Percentiles rank a stretch among this genome's conserved stretches.
phyloP scores from a whole-genome alignment of 1,140 invertebrate species.

The Lasioglossum baleicum region DNA sequence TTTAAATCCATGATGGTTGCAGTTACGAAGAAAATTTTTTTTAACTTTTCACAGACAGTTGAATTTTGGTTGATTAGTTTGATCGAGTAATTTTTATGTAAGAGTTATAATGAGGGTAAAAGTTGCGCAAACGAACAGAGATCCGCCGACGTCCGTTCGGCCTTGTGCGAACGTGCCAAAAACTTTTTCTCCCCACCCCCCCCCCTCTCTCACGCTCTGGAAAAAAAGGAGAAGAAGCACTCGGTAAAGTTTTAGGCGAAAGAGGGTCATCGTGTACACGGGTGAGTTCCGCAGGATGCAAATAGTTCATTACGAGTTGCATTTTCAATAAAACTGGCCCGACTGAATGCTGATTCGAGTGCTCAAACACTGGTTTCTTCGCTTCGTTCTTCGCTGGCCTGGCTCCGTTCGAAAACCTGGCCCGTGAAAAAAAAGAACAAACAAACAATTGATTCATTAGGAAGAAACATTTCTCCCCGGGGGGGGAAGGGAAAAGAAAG shows the following conservation, averaged over 20 bases:
- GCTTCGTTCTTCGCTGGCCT: conserved; percentile 5
- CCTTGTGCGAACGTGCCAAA: too few species aligned
- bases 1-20: too few species aligned
- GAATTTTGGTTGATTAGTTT: too few species aligned
- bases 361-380: conserved; percentile 20
- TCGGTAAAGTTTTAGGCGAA: too few species aligned
- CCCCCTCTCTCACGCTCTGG: too few species aligned
- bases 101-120: background rate
- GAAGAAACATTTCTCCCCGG: background rate
- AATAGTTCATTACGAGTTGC: conserved; percentile 42
- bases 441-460: conserved; percentile 15
- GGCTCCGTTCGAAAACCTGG: conserved; percentile 30
- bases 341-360: conserved; percentile 21
- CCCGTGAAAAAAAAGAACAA: background rate
- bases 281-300: too few species aligned
- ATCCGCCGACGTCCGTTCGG: background rate
- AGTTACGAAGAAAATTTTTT: too few species aligned
- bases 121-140: background rate
- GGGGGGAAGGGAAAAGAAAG: background rate
- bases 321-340: conserved; percentile 46
- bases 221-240: too few species aligned
- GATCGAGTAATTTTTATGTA: background rate
- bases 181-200: too few species aligned
- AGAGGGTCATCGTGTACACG: too few species aligned
- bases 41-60: too few species aligned